Conservation (phyloP, 2,888 invertebrate genomes). For the Ectemnius cavifrons region DNA sequence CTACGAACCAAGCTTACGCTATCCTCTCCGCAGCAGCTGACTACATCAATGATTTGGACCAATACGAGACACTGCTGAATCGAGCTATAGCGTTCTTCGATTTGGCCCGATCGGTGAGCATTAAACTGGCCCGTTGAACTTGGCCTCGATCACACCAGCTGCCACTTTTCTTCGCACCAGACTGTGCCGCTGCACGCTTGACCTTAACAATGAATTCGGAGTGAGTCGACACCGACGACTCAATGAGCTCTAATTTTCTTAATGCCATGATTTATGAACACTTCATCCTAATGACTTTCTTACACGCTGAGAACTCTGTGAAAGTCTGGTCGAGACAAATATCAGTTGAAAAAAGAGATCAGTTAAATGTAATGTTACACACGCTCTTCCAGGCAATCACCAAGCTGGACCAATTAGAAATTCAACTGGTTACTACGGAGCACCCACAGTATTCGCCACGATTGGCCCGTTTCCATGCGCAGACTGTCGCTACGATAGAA, state of each 20-base stretch:
- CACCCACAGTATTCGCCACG: conserved; percentile 83
- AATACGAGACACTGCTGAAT: conserved; percentile 83
- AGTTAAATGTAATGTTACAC: neutral
- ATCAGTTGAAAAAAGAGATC: too few species aligned
- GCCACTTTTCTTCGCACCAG: neutral
- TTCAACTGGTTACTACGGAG: conserved; percentile 84
- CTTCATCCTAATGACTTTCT: too few species aligned
- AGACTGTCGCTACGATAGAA: conserved; percentile 83
- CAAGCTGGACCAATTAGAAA: conserved; percentile 87
- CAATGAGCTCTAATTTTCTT: neutral
- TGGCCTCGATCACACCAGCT: neutral
- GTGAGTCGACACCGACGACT: too few species aligned
- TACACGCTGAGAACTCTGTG: too few species aligned
- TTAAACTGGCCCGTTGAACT: conserved; percentile 20
- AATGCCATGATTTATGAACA: too few species aligned
- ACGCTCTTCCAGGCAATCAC: conserved; percentile 81
- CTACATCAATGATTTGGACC: conserved; percentile 86
- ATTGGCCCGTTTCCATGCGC: conserved; percentile 84
- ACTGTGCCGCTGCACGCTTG: neutral
- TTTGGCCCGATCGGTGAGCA: conserved; percentile 82
- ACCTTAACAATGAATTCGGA: conserved; percentile 6
- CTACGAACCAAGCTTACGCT: conserved; percentile 83
- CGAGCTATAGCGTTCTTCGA: conserved; percentile 86
- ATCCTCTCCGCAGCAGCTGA: conserved; percentile 84
- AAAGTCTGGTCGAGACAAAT: neutral